Base-by-base conservation (phyloP, 2,797 vertebrate species). In the Megalops cyprinoides region DNA sequence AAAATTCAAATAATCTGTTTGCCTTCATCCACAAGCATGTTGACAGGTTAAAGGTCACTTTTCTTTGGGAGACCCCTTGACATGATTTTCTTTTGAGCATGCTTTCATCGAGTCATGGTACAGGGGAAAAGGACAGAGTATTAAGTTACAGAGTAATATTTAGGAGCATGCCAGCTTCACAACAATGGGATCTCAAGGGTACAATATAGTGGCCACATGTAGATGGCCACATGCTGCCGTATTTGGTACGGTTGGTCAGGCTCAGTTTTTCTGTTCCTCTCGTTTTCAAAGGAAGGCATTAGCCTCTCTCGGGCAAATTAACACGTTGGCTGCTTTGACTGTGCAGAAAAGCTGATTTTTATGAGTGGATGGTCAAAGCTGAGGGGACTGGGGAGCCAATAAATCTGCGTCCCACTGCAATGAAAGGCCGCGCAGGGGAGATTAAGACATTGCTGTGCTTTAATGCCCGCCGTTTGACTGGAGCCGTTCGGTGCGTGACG, bases 151-250 rank as follows among this genome's bases (percentile, higher is more conserved):
- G 23, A 39, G 23, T 14, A 28, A 60, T 25, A 37, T 23, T 77
- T 39, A 34, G 31, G 12, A 53, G 25, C 48, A 76, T 31, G 51
- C 25, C 74, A 39, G 53, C 53, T 49, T 39, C 15, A 12, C 31
- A 39, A 58, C 31, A 56, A 34, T 14, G n/a, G 25, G 49, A 76
- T 34, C 74, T 15, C 31, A 42, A 23, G 87, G 90, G 89, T 84
- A 79, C 85, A 91, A 91, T n/a, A 84, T 89, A 90, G 25, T 75
- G 86, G 46, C 89, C 91, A 87, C 49, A 34, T 34, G 58, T 44
- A 48, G 60, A 42, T 69, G 46, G 15, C 23, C 80, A 80, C 60
- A 85, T 79, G 42, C 37, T 76, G 51, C 69, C 82, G 18, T 49
- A 74, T 53, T 77, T 53, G 65, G 76, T 37, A 74, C 67, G 74